These are phyloP conservation scores for Gymnobelideus leadbeateri DNA, from an alignment of 2,113 vertebrate species.

Conservation along the genomic window DNA sequence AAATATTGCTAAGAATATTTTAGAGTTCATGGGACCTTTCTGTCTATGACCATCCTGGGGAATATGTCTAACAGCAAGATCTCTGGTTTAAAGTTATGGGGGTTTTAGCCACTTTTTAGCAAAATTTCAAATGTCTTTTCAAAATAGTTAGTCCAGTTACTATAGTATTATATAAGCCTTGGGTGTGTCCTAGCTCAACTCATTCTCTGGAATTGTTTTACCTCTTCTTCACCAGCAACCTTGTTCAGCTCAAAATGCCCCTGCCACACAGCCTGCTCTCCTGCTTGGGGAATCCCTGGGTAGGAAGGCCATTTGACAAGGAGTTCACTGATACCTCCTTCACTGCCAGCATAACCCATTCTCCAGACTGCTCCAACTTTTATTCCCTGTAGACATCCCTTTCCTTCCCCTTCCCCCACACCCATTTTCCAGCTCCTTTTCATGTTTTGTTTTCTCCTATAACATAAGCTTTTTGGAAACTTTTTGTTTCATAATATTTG, in stretches of 20 bases:
- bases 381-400: too few relatives aligned
- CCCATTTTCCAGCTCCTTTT: neutral
- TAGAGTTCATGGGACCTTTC: neutral
- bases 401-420: too few relatives aligned
- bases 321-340: too few relatives aligned
- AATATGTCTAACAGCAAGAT: neutral
- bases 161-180: neutral
- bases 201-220: neutral
- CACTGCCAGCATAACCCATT: too few relatives aligned
- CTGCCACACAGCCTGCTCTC: neutral
- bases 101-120: neutral
- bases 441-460: neutral
- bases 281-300: too few relatives aligned
- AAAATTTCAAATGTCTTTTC: neutral
- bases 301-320: too few relatives aligned
- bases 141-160: neutral
- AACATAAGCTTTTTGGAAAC: neutral
- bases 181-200: neutral
- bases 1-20: neutral
- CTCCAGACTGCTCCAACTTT: too few relatives aligned
- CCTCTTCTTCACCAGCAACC: neutral
- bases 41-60: too few relatives aligned
- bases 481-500: neutral
- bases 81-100: neutral
- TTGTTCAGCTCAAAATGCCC: neutral